Base-by-base conservation (phyloP, 2,888 invertebrate genomes). In the Macrostomum cliftonense region DNA sequence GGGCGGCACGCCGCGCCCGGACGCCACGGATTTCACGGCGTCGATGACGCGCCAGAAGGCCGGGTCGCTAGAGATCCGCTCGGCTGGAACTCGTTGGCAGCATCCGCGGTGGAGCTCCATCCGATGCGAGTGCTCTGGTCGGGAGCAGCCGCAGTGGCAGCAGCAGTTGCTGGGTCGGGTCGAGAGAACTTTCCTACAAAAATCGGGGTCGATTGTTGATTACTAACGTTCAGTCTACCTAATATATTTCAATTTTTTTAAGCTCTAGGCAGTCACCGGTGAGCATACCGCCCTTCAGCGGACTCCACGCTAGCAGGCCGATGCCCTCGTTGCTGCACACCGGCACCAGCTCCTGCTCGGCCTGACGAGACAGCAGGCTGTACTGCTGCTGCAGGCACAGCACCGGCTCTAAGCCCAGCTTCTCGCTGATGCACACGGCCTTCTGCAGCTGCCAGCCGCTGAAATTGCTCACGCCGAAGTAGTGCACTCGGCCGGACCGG, bases 391-490 rank as follows among this genome's bases (percentile, higher is more conserved):
- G 54, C 7, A 52, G 53, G 38, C 17, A 28, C 9, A 43, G 21
- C 16, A 2, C 17, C 43, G 52, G 52, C 37, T 54, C 53, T 11
- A 60, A 42, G 5, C 57, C 59, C 42, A 57, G 52, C 9, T 46
- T 42, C 46, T 59, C 56, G 1, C 53, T 45, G 2, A 53, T 40
- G 16, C 60, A 60, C 7, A 60, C 59, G 1, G 61, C 45, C 45
- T 62, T 61, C 56, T 66, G 65, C 39, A 65, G 46, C 53, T 65
- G 63, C 63, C 63, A 64, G 2, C 65, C 64, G 42, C 54, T 56
- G 11, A 63, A 53, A 51, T 65, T 65, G 50, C 62, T 60, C 43
- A 56, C 54, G 7, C 63, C 66, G 21, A 61, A 52, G 50, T 65
- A 63, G n/a, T 62, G 58, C 12, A 65, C 58, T 52, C 63, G 65